Evolutionary conservation across 2,113 vertebrate species (phyloP), one percentile per base, ranked within the genome.

Genomic region (Pseudois nayaur): DNA sequence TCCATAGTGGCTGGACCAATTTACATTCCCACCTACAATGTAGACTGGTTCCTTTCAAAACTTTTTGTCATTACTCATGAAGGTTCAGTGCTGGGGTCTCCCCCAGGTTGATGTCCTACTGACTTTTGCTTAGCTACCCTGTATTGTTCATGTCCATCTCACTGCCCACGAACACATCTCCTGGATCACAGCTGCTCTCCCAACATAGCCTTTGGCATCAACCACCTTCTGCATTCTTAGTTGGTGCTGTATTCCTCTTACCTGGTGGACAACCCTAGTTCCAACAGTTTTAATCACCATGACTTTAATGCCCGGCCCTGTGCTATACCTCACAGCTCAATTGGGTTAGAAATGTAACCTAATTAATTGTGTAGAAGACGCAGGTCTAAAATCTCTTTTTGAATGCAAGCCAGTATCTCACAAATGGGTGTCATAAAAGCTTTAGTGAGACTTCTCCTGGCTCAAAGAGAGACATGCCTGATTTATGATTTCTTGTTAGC

Each of bases 401-500:
- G 71, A 92, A 82, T 81, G 33, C 21, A 64, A 91, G 74, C 93
- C 91, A 94, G 27, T 71, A 21, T 89, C 31, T 93, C 36, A 40
- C 93, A 81, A 48, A 90, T 67, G 79, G 11, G 48, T 94, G 67
- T 84, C 57, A 59, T 29, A 87, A 93, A 97, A 95, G 40, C 40
- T 84, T 91, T 81, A 82, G 52, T 19, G 54, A 92, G 89, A 93
- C 13, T 91, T 94, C 62, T 81, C 55, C 23, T 84, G 67, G 59
- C 91, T 95, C 74, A 87, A 91, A 92, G 45, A 84, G 54, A 86
- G 87, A 59, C 64, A 48, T 52, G 54, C 59, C 82, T 97, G 95
- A 98, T 97, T 97, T 93, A 95, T 62, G 87, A 62, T 94, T 97
- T 97, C 96, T 96, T 78, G 48, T 97, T 95, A 92, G 93, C 89